phyloP scores from a whole-genome alignment of 2,797 vertebrate species.

The Lagodon rhomboides region DNA sequence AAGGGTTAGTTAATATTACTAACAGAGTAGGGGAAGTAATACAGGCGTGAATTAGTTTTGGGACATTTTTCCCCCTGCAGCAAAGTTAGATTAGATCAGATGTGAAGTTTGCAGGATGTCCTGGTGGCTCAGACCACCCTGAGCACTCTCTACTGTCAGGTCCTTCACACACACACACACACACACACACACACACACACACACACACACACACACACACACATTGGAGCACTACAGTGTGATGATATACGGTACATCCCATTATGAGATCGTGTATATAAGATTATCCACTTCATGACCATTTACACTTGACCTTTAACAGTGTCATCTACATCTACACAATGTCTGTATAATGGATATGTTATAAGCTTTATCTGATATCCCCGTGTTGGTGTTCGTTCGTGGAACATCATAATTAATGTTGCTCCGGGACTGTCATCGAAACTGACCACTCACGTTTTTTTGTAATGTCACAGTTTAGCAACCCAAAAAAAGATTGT shows the following conservation, averaged over 20 bases:
- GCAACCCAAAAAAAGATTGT: too few relatives aligned
- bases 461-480: too few relatives aligned
- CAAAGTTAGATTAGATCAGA: slow-evolving; percentile 62
- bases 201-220: neutral
- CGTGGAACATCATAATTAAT: too few relatives aligned
- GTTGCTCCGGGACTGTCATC: too few relatives aligned
- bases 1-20: slow-evolving; percentile 71
- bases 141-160: neutral
- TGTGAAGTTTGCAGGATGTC: slow-evolving; percentile 51
- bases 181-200: neutral
- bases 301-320: slow-evolving; percentile 5
- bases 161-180: neutral
- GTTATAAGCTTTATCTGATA: too few relatives aligned
- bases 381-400: too few relatives aligned
- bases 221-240: neutral
- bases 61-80: slow-evolving; percentile 47
- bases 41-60: slow-evolving; percentile 52
- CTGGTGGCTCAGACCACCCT: slow-evolving; percentile 34
- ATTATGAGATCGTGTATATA: neutral
- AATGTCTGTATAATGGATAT: neutral
- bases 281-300: slow-evolving; percentile 6
- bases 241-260: neutral
- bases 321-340: neutral
- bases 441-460: too few relatives aligned
- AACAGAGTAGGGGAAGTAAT: slow-evolving; percentile 47